Conservation (phyloP, 2,797 vertebrate species). For the Aulostomus chinensis region DNA sequence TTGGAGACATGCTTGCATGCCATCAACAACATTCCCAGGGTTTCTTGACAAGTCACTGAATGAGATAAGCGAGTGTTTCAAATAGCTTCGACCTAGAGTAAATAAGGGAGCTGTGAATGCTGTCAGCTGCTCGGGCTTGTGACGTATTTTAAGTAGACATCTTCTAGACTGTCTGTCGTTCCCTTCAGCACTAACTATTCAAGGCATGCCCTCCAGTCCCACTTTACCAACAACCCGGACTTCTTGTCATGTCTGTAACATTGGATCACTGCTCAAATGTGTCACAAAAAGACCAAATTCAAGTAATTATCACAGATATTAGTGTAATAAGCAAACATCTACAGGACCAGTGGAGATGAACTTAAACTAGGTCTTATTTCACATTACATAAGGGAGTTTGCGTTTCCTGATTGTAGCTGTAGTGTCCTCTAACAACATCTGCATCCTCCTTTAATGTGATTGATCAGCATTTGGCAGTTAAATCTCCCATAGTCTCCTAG, state of each 20-base stretch:
- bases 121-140: constrained; percentile 40
- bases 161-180: constrained; percentile 32
- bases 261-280: constrained; percentile 14
- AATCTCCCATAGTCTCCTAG: constrained; percentile 5
- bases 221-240: too few species aligned
- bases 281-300: background rate
- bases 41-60: constrained; percentile 23
- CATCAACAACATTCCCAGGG: constrained; percentile 26
- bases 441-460: constrained; percentile 16
- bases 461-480: constrained; percentile 31
- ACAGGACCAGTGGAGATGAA: background rate
- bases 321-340: background rate
- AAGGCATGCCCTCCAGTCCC: constrained; percentile 14
- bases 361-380: background rate
- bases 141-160: constrained; percentile 39
- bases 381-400: background rate
- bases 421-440: constrained; percentile 15
- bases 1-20: constrained; percentile 18
- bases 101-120: constrained; percentile 28
- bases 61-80: constrained; percentile 45
- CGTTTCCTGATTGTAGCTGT: background rate
- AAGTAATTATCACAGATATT: background rate
- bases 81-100: constrained; percentile 31
- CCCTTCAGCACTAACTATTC: constrained; percentile 7
- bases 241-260: constrained; percentile 8